phyloP scores from a whole-genome alignment of 1,140 invertebrate species.

The Physella acuta region DNA sequence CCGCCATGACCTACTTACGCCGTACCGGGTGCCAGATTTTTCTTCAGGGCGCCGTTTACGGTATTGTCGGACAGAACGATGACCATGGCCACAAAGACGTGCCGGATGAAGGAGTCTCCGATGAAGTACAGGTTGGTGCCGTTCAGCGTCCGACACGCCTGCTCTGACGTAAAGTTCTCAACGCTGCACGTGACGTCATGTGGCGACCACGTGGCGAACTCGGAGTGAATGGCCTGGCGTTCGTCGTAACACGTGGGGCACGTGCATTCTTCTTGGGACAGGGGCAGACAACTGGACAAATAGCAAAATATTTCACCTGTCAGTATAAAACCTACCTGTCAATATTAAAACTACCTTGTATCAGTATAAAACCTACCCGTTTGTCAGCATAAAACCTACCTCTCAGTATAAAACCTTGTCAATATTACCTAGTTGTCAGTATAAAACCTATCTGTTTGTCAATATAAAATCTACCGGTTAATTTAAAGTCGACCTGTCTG shows the following conservation, averaged over 20 bases:
- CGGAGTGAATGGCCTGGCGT: conserved; percentile 26
- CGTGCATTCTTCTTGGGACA: conserved; percentile 6
- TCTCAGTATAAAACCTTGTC: too few species aligned
- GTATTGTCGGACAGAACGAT: conserved; percentile 25
- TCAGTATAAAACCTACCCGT: too few species aligned
- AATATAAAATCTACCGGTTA: too few species aligned
- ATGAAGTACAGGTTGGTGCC: conserved; percentile 19
- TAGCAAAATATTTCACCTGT: too few species aligned
- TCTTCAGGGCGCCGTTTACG: conserved; percentile 25
- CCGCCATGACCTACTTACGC: not conserved
- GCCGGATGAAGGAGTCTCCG: conserved; percentile 33
- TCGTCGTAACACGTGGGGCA: conserved; percentile 28
- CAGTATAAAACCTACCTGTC: too few species aligned
- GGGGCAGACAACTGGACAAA: conserved; percentile 10
- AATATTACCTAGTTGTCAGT: too few species aligned
- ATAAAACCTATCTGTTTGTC: too few species aligned
- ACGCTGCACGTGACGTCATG: conserved; percentile 2
- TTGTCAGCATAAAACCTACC: too few species aligned
- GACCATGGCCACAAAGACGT: conserved; percentile 27
- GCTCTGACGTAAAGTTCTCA: not conserved
- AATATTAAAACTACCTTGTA: too few species aligned
- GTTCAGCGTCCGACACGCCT: conserved; percentile 22
- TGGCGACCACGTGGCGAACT: conserved; percentile 26
- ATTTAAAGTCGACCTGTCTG: too few species aligned
- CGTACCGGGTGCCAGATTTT: not conserved